Base-by-base conservation (phyloP, 1,140 invertebrate species). In the Pogonomyrmex californicus region DNA sequence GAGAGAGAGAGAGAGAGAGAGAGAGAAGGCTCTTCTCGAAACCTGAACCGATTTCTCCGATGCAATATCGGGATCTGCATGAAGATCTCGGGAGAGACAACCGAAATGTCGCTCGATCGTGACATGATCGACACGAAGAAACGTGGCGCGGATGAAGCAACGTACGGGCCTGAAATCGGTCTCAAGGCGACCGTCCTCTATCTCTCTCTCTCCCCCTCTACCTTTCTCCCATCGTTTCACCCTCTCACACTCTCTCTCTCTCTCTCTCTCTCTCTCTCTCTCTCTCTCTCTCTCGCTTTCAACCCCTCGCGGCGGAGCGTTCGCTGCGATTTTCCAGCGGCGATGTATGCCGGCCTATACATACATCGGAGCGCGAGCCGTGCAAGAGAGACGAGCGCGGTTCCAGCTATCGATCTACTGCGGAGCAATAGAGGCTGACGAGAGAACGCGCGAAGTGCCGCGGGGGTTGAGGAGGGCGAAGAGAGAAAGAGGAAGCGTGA, bases 351-450 rank as follows among this genome's bases (percentile, higher is more conserved):
- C 86, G 49, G 88, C 86, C 87, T 90, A 92, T 73, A 87, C 88
- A 78, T 88, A 92, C 86, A 83, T 91, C 87, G 85, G 65, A 63
- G 86, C 68, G 56, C 87, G 91, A 86, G 78, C 87, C 81, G 88
- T 79, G 83, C 85, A 79, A 83, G 87, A 83, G 68, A 81, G 85
- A 87, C 70, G 60, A 91, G 79, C 85, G 62, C 77, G 87, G 81
- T 81, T 91, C 71, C 85, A 68, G 88, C 85, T 95, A 94, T 95
- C 94, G 94, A 95, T 95, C 93, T 92, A 90, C 91, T 92, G 91
- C 93, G 91, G 92, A 91, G 92, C 83, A 90, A 91, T 78, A 87
- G 82, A 88, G 86, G 82, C 83, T 85, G 88, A 62, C 78, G 71
- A 83, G 81, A 88, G 79, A 86, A 70, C 87, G 85, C 65, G 86